phyloP scores from a whole-genome alignment of 2,888 invertebrate genomes.

The Alcis repandata region DNA sequence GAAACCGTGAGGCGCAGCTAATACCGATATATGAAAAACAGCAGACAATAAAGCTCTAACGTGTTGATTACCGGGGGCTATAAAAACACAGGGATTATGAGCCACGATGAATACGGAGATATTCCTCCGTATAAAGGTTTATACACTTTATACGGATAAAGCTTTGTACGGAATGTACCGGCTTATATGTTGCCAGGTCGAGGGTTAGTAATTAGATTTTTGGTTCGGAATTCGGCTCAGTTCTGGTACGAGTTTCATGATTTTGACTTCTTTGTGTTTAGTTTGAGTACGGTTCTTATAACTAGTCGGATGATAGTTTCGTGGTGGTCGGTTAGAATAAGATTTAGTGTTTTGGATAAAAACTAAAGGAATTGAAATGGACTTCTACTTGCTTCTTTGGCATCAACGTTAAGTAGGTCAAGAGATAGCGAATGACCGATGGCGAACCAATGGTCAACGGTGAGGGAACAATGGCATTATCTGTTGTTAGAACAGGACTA shows the following conservation, averaged over 20 bases:
- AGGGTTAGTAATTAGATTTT: conserved; percentile 12
- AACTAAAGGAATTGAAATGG: no score
- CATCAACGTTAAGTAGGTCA: no score
- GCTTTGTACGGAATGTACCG: no score
- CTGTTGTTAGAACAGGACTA: no score
- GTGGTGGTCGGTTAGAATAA: no score
- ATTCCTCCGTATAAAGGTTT: conserved; percentile 1
- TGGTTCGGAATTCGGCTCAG: neutral
- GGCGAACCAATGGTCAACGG: no score
- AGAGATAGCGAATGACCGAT: no score
- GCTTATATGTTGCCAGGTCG: conserved; percentile 6
- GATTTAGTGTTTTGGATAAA: no score
- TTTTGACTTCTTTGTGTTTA: neutral
- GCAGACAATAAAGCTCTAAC: conserved; percentile 9
- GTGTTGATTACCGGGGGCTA: conserved; percentile 13
- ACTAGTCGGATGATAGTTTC: no score
- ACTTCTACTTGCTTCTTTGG: no score
- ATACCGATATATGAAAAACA: neutral
- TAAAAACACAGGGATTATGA: conserved; percentile 13
- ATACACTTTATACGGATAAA: conserved; percentile 7
- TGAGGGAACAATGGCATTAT: no score
- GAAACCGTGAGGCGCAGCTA: neutral
- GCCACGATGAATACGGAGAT: conserved; percentile 6
- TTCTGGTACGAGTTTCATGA: neutral
- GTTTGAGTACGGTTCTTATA: neutral